phyloP scores from a whole-genome alignment of 1,140 invertebrate genomes.

The Archivesica marissinica region DNA sequence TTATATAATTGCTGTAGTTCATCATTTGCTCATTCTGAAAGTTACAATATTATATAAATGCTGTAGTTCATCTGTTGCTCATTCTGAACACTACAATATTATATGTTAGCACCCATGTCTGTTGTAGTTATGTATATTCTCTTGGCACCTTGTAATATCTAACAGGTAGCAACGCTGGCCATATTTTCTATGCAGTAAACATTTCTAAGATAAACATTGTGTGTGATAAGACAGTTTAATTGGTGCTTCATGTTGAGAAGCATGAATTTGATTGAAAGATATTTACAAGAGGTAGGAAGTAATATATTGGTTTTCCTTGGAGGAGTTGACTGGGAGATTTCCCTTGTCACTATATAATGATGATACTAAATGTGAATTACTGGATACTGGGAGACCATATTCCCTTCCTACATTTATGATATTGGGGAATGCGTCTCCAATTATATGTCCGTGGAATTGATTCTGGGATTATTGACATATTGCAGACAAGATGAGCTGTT shows the following conservation, averaged over 20 bases:
- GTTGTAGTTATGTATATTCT: too few relatives aligned
- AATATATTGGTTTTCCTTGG: conserved; percentile 12
- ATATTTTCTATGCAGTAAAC: neutral
- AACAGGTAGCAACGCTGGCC: neutral
- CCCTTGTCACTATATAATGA: neutral
- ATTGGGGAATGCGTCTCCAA: conserved; percentile 3
- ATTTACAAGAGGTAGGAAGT: neutral
- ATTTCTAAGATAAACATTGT: conserved; percentile 37
- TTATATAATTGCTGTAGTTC: too few relatives aligned
- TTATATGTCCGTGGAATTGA: conserved; percentile 36
- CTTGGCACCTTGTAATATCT: neutral
- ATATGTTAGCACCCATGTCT: too few relatives aligned
- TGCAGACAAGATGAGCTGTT: neutral
- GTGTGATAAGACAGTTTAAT: conserved; percentile 33
- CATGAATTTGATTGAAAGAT: conserved; percentile 15
- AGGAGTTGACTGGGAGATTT: conserved; percentile 1
- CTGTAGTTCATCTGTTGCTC: too few relatives aligned
- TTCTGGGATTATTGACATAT: conserved; percentile 22
- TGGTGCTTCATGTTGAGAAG: neutral
- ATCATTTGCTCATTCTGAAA: too few relatives aligned
- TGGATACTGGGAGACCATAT: conserved; percentile 27
- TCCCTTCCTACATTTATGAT: conserved; percentile 2
- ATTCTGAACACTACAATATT: too few relatives aligned
- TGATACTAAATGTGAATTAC: conserved; percentile 22
- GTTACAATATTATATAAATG: too few relatives aligned